These are phyloP conservation scores for Silurus asotus DNA, from an alignment of 2,113 vertebrate species.

Conservation along the genomic window DNA sequence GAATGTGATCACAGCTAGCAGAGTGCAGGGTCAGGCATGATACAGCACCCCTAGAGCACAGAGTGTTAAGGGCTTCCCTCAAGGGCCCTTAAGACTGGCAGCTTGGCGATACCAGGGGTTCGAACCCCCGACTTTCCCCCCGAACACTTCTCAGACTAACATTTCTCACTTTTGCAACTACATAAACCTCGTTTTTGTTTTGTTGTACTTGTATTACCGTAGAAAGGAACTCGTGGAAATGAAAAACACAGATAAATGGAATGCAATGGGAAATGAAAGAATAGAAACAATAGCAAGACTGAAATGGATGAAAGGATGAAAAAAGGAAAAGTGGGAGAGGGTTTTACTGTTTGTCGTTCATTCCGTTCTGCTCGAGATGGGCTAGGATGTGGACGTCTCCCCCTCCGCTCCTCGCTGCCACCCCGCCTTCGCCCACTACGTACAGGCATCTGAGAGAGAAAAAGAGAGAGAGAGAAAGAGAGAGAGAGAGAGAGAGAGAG, in stretches of 20 bases:
- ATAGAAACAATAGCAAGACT: neutral
- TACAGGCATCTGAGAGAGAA: conserved; percentile 77
- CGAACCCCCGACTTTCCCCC: no score
- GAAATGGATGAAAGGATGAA: neutral
- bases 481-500: conserved; percentile 40
- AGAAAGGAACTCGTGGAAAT: neutral
- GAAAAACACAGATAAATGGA: neutral
- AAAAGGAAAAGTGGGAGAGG: neutral
- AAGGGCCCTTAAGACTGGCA: no score
- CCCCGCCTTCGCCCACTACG: conserved; percentile 82
- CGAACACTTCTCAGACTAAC: neutral
- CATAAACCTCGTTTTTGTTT: neutral
- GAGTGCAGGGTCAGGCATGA: no score
- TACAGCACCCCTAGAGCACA: no score
- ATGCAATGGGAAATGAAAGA: neutral
- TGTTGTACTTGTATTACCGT: neutral
- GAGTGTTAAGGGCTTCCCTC: no score
- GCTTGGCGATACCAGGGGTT: no score
- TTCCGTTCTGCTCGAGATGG: conserved; percentile 73
- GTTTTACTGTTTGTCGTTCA: conserved; percentile 73
- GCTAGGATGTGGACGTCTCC: conserved; percentile 74
- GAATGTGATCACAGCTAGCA: neutral
- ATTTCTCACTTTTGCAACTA: neutral
- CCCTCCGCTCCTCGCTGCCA: conserved; percentile 77
- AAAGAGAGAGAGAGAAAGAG: conserved; percentile 12